phyloP scores from a whole-genome alignment of 2,797 vertebrate genomes.

The Bovichtus variegatus region DNA sequence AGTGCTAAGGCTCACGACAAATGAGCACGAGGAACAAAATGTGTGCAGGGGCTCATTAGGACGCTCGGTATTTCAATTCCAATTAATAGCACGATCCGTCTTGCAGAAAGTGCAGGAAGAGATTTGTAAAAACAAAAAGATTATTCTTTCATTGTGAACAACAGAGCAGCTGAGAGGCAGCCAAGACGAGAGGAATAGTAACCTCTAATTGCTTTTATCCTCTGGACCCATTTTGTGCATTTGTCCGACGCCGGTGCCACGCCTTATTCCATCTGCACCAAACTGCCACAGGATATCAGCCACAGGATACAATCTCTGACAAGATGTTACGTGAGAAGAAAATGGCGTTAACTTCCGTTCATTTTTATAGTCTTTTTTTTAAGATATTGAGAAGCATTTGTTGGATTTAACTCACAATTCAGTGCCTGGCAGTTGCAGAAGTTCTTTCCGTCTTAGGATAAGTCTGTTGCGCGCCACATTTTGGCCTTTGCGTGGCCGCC shows the following conservation, averaged over 20 bases:
- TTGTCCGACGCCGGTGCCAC: conserved; percentile 28
- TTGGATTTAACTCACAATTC: too few species aligned
- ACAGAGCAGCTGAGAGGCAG: conserved; percentile 16
- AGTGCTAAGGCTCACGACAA: conserved; percentile 40
- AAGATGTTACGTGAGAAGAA: conserved; percentile 26
- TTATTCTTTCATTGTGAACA: conserved; percentile 32
- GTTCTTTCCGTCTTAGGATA: too few species aligned
- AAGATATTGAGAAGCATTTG: too few species aligned
- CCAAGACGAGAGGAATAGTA: conserved; percentile 5
- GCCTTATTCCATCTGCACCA: conserved; percentile 55
- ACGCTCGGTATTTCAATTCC: conserved; percentile 62
- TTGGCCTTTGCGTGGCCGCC: too few species aligned
- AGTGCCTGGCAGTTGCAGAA: too few species aligned
- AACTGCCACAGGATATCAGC: conserved; percentile 44
- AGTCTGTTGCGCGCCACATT: too few species aligned
- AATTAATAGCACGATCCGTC: conserved; percentile 72
- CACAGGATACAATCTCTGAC: conserved; percentile 53
- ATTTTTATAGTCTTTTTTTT: too few species aligned
- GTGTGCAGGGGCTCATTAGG: conserved; percentile 65
- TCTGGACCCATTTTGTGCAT: conserved; percentile 31
- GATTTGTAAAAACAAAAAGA: conserved; percentile 39
- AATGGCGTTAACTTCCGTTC: too few species aligned
- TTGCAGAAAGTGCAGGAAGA: conserved; percentile 38
- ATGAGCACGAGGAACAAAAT: conserved; percentile 42
- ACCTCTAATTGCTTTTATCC: conserved; percentile 48